These are phyloP conservation scores for Drosophila grimshawi DNA, from an alignment of 1,140 invertebrate species.

Conservation along the genomic window DNA sequence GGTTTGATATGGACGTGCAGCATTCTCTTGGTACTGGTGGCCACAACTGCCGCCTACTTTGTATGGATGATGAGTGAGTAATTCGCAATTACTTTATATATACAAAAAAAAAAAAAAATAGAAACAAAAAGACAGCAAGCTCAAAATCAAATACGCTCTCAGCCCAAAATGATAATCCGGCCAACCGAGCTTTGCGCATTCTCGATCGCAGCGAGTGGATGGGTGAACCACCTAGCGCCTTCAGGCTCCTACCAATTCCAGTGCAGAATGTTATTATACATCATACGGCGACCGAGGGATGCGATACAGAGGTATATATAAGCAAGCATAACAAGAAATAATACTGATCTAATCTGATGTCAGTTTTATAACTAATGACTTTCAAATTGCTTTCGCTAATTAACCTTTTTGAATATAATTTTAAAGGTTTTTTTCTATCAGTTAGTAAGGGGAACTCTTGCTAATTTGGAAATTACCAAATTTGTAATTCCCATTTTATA, in stretches of 20 bases:
- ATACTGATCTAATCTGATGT: no score
- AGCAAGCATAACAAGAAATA: background rate
- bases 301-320: conserved; percentile 83
- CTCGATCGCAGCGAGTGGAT: conserved; percentile 87
- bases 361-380: no score
- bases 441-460: no score
- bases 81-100: background rate
- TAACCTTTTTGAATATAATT: no score
- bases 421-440: no score
- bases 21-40: conserved; percentile 55
- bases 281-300: conserved; percentile 86
- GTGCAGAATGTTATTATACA: conserved; percentile 86
- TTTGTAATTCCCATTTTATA: no score
- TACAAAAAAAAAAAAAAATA: no score
- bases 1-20: conserved; percentile 50
- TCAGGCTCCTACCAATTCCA: conserved; percentile 84
- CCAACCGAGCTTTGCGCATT: conserved; percentile 51
- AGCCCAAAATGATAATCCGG: conserved; percentile 35
- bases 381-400: no score
- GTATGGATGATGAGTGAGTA: conserved; percentile 62
- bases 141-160: background rate
- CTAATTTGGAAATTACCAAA: no score
- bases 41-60: conserved; percentile 47
- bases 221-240: conserved; percentile 86
- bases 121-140: background rate